Percentiles rank a stretch among this genome's conserved stretches.
Conservation (phyloP, 2,113 vertebrate species). For the Austrofundulus limnaeus region DNA sequence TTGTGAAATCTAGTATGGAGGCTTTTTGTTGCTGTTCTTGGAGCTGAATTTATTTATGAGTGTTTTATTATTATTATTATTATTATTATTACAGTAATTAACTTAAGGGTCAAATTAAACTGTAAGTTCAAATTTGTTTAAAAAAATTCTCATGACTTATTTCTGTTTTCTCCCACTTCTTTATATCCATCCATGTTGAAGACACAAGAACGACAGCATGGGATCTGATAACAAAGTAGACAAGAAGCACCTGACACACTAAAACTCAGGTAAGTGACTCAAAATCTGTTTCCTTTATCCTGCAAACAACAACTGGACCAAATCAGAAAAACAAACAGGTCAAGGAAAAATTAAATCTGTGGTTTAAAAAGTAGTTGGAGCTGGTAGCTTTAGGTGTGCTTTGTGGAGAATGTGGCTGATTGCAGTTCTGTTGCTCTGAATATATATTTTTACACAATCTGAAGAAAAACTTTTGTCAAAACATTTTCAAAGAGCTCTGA, state of each 20-base stretch:
- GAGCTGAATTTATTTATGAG: constrained; percentile 37
- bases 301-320: background rate
- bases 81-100: background rate
- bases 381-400: background rate
- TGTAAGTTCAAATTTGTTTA: background rate
- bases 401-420: background rate
- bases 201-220: constrained; percentile 32
- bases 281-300: constrained; percentile 1
- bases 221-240: constrained; percentile 17
- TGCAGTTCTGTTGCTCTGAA: background rate
- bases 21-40: constrained; percentile 45
- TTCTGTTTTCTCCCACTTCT: constrained; percentile 30
- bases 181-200: constrained; percentile 8
- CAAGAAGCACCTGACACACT: constrained; percentile 16
- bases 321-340: background rate
- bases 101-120: too few species aligned
- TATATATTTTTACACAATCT: too few species aligned
- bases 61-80: background rate
- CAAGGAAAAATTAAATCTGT: background rate
- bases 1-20: constrained; percentile 13
- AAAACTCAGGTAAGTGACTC: constrained; percentile 33
- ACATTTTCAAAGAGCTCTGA: too few species aligned
- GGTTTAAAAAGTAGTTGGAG: too few species aligned
- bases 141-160: background rate
- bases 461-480: too few species aligned